Evolutionary conservation across 2,888 invertebrate species (phyloP), one percentile per base, ranked within the genome.

Genomic region (Cheilosia grossa): DNA sequence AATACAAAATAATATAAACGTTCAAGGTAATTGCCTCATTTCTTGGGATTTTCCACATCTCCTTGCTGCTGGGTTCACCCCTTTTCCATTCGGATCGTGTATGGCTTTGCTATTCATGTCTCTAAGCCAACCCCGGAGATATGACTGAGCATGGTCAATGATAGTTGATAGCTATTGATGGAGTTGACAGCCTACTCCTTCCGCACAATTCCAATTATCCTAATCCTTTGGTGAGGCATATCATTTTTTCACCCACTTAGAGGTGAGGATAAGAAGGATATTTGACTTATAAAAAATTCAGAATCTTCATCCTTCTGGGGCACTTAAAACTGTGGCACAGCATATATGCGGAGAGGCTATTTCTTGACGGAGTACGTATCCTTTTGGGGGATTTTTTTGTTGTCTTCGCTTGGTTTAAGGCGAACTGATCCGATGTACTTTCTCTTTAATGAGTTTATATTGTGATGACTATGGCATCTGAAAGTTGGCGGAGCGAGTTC

Each of bases 1-100:
- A 73, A 63, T 27, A 44, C 13, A 21, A 49, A 49, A 21, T 13
- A 17, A 51, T 51, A 72, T 64, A 44, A n/a, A 54, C 56, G 67
- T 83, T 69, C 82, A 79, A 83, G 82, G 82, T 63, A 82, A 82
- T 79, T 82, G 82, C 58, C 69, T 83, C 79, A 64, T 79, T 79
- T 74, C 82, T 72, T 79, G 37, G 79, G 58, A 58, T 74, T 61
- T 79, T 51, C 33, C 19, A 56, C 61, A 63, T 67, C 51, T 42
- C 51, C 67, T 67, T 59, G 13, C 9, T 37, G 51, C 51, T n/a
- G 33, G 33, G 13, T 21, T 81, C 70, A 66, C 66, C 64, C 59
- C 72, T 66, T 56, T 77, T 40, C 30, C 10, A 24, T 33, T 59
- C 7, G 37, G 44, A 19, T 19, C 49, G 74, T 63, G 51, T 67